phyloP scores from a whole-genome alignment of 2,888 invertebrate genomes.

The Xylocampa areola region DNA sequence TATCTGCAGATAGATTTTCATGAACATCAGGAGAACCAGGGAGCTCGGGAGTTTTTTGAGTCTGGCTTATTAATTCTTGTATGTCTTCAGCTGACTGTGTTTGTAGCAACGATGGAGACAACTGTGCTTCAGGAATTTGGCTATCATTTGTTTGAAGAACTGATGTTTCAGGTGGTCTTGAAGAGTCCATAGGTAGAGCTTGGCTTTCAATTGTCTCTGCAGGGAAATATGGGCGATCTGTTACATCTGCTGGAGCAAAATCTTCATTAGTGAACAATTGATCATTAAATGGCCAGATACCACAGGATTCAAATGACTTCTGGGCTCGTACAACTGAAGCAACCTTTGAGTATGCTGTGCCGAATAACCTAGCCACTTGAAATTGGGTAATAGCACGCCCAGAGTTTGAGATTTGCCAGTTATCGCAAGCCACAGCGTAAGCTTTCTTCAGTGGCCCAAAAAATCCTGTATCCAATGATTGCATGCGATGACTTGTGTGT shows the following conservation, averaged over 20 bases:
- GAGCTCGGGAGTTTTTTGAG: slow-evolving; percentile 7
- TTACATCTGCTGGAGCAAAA: slow-evolving; percentile 20
- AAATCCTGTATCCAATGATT: slow-evolving; percentile 17
- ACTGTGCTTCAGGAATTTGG: slow-evolving; percentile 3
- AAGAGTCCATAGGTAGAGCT: background rate
- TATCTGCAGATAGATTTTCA: slow-evolving; percentile 8
- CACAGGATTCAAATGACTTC: slow-evolving; percentile 15
- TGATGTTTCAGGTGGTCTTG: slow-evolving; percentile 6
- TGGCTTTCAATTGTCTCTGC: slow-evolving; percentile 5
- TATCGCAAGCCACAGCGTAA: slow-evolving; percentile 16
- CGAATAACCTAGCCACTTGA: slow-evolving; percentile 11
- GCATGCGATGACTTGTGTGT: slow-evolving; percentile 21
- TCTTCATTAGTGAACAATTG: slow-evolving; percentile 16
- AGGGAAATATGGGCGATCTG: slow-evolving; percentile 13
- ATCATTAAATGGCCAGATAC: slow-evolving; percentile 18
- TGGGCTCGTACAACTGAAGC: slow-evolving; percentile 7
- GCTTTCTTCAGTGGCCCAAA: slow-evolving; percentile 20
- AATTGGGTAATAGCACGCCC: slow-evolving; percentile 5
- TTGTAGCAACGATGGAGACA: slow-evolving; percentile 4
- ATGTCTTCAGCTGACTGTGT: no score
- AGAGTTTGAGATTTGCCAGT: slow-evolving; percentile 12
- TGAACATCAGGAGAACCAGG: slow-evolving; percentile 5
- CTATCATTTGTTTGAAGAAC: slow-evolving; percentile 1
- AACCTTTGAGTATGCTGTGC: background rate
- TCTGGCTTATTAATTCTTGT: slow-evolving; percentile 3